Percentiles rank a stretch among this genome's conserved stretches.
phyloP scores from a whole-genome alignment of 2,113 vertebrate genomes.

The Scomber japonicus region DNA sequence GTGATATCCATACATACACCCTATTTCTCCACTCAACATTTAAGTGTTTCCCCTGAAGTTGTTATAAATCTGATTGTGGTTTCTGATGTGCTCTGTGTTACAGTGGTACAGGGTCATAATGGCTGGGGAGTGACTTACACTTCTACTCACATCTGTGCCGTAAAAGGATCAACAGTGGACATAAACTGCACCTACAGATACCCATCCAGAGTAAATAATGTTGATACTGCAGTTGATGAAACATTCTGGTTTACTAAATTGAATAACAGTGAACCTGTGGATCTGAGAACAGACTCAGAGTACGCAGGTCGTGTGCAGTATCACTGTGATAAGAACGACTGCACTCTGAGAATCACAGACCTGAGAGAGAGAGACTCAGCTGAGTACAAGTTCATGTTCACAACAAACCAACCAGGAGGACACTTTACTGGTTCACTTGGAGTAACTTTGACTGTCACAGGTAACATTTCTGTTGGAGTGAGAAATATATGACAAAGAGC shows the following conservation, averaged over 20 bases:
- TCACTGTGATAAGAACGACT: rapidly evolving
- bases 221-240: rapidly evolving
- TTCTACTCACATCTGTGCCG: too few species aligned
- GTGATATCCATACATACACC: too few species aligned
- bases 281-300: neutral
- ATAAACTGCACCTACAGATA: too few species aligned
- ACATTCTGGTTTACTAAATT: neutral
- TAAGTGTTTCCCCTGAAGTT: neutral
- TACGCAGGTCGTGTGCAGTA: conserved; percentile 9
- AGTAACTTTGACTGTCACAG: neutral
- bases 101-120: conserved; percentile 4
- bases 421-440: neutral
- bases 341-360: neutral
- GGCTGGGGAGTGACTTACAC: too few species aligned
- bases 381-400: too few species aligned
- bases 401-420: neutral
- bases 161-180: too few species aligned
- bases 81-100: conserved; percentile 19
- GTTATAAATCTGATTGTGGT: too few species aligned
- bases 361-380: too few species aligned
- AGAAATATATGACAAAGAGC: too few species aligned
- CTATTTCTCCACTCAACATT: too few species aligned
- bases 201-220: too few species aligned
- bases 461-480: neutral
- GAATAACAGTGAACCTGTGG: neutral